Evolutionary conservation across 2,113 vertebrate species (phyloP).

Genomic region (Climacteris rufus): DNA sequence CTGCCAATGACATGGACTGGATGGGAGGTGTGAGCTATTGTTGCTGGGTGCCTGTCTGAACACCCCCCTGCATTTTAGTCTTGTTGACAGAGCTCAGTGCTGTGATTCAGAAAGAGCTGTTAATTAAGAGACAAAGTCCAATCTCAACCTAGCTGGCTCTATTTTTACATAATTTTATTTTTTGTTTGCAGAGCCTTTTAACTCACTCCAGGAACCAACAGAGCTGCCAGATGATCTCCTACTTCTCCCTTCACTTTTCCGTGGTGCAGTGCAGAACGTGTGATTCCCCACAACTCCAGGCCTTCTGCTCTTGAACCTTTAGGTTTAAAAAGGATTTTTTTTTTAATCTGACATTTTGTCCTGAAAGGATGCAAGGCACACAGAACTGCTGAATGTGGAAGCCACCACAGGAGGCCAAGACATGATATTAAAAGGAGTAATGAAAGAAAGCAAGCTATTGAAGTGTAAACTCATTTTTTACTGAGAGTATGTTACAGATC

Average conservation of each 20-base stretch:
- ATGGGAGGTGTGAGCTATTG: background rate
- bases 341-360: slow-evolving; percentile 31
- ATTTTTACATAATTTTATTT: slow-evolving; percentile 2
- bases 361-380: slow-evolving; percentile 20
- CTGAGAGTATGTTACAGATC: background rate
- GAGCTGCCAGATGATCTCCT: slow-evolving; percentile 17
- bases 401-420: slow-evolving; percentile 24
- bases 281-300: background rate
- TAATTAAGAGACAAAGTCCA: slow-evolving; percentile 54
- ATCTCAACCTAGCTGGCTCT: slow-evolving; percentile 4
- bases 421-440: slow-evolving; percentile 50
- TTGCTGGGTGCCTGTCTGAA: slow-evolving; percentile 16
- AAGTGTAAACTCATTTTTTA: slow-evolving; percentile 43
- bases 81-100: background rate
- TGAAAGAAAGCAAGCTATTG: slow-evolving; percentile 46
- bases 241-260: background rate
- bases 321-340: slow-evolving; percentile 11
- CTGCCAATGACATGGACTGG: background rate
- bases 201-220: background rate
- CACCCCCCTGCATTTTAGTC: background rate
- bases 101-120: slow-evolving; percentile 2
- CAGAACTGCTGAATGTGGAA: slow-evolving; percentile 15
- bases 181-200: slow-evolving; percentile 38
- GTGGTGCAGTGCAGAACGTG: background rate
- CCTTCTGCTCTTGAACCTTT: background rate